Percentiles rank a stretch among this genome's conserved stretches.
Evolutionary conservation across 2,113 vertebrate genomes (phyloP).

Genomic region (Melanocharis versteri): DNA sequence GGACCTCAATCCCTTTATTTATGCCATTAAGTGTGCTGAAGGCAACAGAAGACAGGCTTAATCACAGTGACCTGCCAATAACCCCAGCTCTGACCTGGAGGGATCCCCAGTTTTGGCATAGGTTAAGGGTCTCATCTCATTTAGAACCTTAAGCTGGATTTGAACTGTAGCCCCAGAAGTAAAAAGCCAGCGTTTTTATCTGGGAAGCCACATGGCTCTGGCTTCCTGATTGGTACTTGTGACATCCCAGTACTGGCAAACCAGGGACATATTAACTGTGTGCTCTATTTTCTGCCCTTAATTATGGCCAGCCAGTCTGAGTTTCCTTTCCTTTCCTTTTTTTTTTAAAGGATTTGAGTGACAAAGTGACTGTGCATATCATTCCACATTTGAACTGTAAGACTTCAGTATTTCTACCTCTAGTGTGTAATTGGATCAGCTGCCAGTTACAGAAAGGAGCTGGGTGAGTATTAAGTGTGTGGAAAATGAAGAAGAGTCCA

Average conservation of each 20-base stretch:
- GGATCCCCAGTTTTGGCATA: slow-evolving; percentile 26
- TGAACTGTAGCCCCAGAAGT: slow-evolving; percentile 17
- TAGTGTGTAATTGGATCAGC: slow-evolving; percentile 55
- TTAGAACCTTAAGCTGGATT: slow-evolving; percentile 52
- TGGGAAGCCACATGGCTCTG: slow-evolving; percentile 3
- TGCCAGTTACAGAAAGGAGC: slow-evolving; percentile 54
- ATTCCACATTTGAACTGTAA: slow-evolving; percentile 52
- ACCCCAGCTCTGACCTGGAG: slow-evolving; percentile 62
- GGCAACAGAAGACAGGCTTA: slow-evolving; percentile 42
- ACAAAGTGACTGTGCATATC: slow-evolving; percentile 47
- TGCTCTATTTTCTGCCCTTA: slow-evolving; percentile 27
- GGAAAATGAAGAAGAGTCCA: slow-evolving; percentile 58
- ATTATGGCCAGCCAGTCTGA: slow-evolving; percentile 15
- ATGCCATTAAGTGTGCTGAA: slow-evolving; percentile 19
- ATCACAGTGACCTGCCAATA: slow-evolving; percentile 42
- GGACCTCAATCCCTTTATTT: not conserved
- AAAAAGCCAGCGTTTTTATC: slow-evolving; percentile 38
- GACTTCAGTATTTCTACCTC: slow-evolving; percentile 48
- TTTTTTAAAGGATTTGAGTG: not conserved
- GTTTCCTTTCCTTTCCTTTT: not conserved
- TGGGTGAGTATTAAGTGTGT: slow-evolving; percentile 52
- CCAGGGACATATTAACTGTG: not conserved
- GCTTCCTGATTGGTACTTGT: not conserved
- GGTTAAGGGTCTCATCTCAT: slow-evolving; percentile 55
- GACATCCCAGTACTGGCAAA: slow-evolving; percentile 17